Evolutionary conservation across 2,888 invertebrate genomes (phyloP).

Genomic region (Stramonita haemastoma): DNA sequence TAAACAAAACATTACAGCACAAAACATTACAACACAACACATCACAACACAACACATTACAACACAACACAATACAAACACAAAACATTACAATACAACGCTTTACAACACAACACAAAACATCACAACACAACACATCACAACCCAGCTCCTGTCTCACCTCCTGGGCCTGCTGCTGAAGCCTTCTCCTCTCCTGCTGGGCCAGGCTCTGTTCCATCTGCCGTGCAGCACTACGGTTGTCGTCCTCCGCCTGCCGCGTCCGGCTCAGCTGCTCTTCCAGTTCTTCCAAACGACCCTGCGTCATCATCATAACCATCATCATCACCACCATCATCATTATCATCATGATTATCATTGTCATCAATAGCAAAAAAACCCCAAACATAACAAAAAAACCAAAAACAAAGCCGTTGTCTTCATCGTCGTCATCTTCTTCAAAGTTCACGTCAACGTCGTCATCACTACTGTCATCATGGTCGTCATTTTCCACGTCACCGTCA

Average conservation of each 20-base stretch:
- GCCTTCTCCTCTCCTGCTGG: conserved; percentile 61
- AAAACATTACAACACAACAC: too few species aligned
- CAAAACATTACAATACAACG: neutral
- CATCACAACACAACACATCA: neutral
- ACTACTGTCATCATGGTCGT: neutral
- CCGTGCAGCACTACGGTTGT: conserved; percentile 57
- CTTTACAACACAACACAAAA: neutral
- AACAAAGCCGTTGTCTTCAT: neutral
- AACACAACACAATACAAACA: neutral
- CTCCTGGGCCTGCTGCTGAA: conserved; percentile 69
- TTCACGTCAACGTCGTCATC: neutral
- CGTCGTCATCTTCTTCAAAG: neutral
- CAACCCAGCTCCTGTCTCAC: conserved; percentile 46
- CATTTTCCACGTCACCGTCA: neutral
- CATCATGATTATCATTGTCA: neutral
- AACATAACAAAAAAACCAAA: neutral
- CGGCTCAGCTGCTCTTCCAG: conserved; percentile 58
- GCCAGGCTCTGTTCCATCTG: conserved; percentile 62
- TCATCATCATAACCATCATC: conserved; percentile 25
- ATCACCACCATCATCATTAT: conserved; percentile 30
- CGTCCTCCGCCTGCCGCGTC: conserved; percentile 58
- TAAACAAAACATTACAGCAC: too few species aligned
- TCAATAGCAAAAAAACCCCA: neutral
- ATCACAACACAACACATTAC: neutral
- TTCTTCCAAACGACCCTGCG: conserved; percentile 61